Conservation (phyloP, 1,140 invertebrate species). For the Microplitis mediator region DNA sequence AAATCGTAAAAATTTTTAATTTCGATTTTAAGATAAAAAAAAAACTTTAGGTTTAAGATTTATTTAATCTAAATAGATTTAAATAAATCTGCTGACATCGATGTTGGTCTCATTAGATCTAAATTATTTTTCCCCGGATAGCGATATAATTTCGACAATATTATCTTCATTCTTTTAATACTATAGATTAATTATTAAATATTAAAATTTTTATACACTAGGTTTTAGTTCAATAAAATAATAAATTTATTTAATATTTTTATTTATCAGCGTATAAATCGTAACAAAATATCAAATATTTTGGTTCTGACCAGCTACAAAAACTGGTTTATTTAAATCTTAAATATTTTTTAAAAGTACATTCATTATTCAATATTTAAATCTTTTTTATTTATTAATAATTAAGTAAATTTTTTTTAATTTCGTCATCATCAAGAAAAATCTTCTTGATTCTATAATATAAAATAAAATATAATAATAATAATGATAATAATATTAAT, state of each 20-base stretch:
- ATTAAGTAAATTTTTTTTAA: slow-evolving; percentile 8
- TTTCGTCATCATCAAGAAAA: not conserved
- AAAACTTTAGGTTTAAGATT: no score
- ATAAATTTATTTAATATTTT: slow-evolving; percentile 18
- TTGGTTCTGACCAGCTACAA: not conserved
- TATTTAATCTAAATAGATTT: no score
- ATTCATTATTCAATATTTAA: no score
- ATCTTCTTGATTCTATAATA: not conserved
- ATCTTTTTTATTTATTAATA: slow-evolving; percentile 5
- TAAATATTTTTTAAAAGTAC: not conserved
- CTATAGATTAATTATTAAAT: no score
- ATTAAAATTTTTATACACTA: no score
- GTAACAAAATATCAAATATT: slow-evolving; percentile 47
- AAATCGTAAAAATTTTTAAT: no score
- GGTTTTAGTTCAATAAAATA: not conserved
- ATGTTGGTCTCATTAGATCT: no score
- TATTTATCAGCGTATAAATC: slow-evolving; percentile 37
- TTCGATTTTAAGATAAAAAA: no score
- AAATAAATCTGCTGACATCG: no score
- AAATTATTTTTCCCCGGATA: no score
- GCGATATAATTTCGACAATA: no score
- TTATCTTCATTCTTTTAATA: no score
- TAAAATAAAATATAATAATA: not conserved
- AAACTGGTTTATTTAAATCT: not conserved
- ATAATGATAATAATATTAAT: not conserved